These are phyloP conservation scores for Leptinotarsa rubiginosa DNA, from an alignment of 2,888 invertebrate species.

Conservation along the genomic window DNA sequence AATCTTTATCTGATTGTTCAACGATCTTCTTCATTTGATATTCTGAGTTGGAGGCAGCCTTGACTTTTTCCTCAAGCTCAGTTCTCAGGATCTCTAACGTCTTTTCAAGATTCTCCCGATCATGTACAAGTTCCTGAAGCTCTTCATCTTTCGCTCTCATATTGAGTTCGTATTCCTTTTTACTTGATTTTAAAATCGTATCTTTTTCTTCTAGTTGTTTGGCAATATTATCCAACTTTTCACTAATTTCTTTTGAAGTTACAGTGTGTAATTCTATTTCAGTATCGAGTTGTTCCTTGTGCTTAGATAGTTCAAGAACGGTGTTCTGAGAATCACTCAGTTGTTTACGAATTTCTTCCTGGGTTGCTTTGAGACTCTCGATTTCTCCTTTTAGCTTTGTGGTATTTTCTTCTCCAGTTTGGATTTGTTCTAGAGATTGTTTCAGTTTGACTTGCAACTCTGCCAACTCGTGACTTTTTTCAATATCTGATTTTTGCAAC, in stretches of 20 bases:
- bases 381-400: constrained; percentile 42
- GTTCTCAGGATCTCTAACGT: constrained; percentile 35
- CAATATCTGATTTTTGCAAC: constrained; percentile 35
- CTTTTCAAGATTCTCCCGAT: constrained; percentile 28
- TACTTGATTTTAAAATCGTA: constrained; percentile 46
- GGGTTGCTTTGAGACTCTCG: constrained; percentile 34
- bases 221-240: constrained; percentile 55
- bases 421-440: constrained; percentile 41
- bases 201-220: constrained; percentile 55
- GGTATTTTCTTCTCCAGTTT: constrained; percentile 34
- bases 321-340: constrained; percentile 39
- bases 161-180: constrained; percentile 53
- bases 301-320: constrained; percentile 49
- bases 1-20: constrained; percentile 40
- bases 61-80: constrained; percentile 37
- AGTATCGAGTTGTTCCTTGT: constrained; percentile 66
- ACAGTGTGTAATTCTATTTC: constrained; percentile 43
- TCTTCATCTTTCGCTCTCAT: constrained; percentile 50
- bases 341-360: constrained; percentile 42
- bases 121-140: constrained; percentile 22
- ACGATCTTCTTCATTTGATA: constrained; percentile 37
- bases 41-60: constrained; percentile 38
- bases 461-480: constrained; percentile 69
- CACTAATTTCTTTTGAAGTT: constrained; percentile 54
- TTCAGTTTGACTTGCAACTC: constrained; percentile 68